phyloP scores from a whole-genome alignment of 2,797 vertebrate species.

The Danio aesculapii region DNA sequence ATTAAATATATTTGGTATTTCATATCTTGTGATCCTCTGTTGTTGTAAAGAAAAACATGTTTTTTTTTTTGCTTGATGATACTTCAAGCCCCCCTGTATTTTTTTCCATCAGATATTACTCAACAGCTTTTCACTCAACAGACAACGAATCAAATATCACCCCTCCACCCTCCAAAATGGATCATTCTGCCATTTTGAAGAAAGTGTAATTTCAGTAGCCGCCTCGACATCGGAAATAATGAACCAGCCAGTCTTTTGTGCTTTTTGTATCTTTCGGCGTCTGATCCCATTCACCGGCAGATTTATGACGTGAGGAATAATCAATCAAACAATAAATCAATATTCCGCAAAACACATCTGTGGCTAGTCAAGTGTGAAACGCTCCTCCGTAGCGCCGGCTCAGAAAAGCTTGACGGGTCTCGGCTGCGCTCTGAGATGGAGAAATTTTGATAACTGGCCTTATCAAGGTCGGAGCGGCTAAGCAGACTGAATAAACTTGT shows the following conservation, averaged over 20 bases:
- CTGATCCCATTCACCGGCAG: slow-evolving; percentile 35
- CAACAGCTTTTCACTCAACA: neutral
- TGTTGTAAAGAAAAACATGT: neutral
- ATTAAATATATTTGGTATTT: neutral
- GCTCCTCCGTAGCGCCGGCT: neutral
- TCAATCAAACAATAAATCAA: slow-evolving; percentile 57
- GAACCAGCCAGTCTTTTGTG: slow-evolving; percentile 52
- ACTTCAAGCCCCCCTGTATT: neutral
- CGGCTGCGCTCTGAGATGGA: slow-evolving; percentile 25
- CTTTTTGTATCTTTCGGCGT: slow-evolving; percentile 40
- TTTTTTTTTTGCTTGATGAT: neutral
- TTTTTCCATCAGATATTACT: slow-evolving; percentile 8
- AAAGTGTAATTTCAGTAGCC: slow-evolving; percentile 43
- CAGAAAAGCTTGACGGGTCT: slow-evolving; percentile 25
- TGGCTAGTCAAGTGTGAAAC: slow-evolving; percentile 41
- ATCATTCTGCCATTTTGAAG: slow-evolving; percentile 53
- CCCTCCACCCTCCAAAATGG: slow-evolving; percentile 18
- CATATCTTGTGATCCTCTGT: neutral
- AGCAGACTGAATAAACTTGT: slow-evolving; percentile 34
- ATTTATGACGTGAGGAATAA: slow-evolving; percentile 49
- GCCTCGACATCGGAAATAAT: slow-evolving; percentile 53
- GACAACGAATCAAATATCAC: slow-evolving; percentile 1
- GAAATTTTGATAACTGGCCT: slow-evolving; percentile 38
- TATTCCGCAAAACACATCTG: slow-evolving; percentile 46
- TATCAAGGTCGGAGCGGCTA: slow-evolving; percentile 45